Conservation (phyloP, 2,888 invertebrate species). For the Sturmia bella region DNA sequence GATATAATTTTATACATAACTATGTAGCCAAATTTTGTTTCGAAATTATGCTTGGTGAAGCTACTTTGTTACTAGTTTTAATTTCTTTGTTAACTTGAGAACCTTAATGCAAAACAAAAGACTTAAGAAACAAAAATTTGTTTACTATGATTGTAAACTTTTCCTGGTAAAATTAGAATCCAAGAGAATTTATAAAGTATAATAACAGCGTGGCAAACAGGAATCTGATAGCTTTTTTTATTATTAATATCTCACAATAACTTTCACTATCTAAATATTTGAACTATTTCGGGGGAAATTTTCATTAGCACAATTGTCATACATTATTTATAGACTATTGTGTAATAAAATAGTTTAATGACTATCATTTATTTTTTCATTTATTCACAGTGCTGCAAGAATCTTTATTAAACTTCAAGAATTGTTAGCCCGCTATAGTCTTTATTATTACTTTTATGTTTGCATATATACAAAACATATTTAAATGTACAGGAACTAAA, state of each 20-base stretch:
- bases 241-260: neutral
- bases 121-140: slow-evolving; percentile 25
- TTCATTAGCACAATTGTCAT: neutral
- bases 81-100: too few species aligned
- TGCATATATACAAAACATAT: too few species aligned
- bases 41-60: too few species aligned
- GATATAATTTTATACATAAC: too few species aligned
- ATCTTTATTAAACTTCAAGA: slow-evolving; percentile 22
- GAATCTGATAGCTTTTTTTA: too few species aligned
- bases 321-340: slow-evolving; percentile 17
- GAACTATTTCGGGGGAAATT: neutral
- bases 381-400: slow-evolving; percentile 24
- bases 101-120: neutral
- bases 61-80: neutral
- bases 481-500: slow-evolving; percentile 23
- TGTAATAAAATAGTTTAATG: slow-evolving; percentile 41
- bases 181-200: too few species aligned
- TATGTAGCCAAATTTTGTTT: too few species aligned
- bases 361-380: slow-evolving; percentile 53
- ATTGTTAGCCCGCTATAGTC: neutral
- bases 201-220: too few species aligned
- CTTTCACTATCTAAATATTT: neutral
- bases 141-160: neutral
- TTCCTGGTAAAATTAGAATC: too few species aligned
- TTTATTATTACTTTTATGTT: slow-evolving; percentile 11